phyloP scores from a whole-genome alignment of 2,888 invertebrate genomes.

The Amaurobius ferox region DNA sequence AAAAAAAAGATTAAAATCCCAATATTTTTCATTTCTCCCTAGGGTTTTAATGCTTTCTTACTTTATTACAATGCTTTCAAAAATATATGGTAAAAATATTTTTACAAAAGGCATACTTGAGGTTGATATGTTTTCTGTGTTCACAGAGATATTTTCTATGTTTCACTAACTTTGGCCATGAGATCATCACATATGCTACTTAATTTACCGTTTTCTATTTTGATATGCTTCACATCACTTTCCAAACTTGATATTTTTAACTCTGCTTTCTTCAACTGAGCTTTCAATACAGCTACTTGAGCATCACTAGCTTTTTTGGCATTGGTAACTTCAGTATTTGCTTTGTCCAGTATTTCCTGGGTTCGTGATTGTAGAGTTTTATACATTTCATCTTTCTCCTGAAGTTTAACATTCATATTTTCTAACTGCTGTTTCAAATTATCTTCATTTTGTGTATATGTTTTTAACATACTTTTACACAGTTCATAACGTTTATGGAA shows the following conservation, averaged over 20 bases:
- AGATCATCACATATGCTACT: slow-evolving; percentile 65
- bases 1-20: no score
- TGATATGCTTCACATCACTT: slow-evolving; percentile 90
- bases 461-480: slow-evolving; percentile 83
- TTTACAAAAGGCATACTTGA: no score
- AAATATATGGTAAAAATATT: no score
- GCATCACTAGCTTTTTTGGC: slow-evolving; percentile 83
- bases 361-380: slow-evolving; percentile 92
- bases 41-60: no score
- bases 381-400: slow-evolving; percentile 88
- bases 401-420: slow-evolving; percentile 85
- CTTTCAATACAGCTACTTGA: slow-evolving; percentile 89
- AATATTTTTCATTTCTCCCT: no score
- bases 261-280: slow-evolving; percentile 92
- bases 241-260: slow-evolving; percentile 89
- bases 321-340: slow-evolving; percentile 89
- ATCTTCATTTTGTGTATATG: slow-evolving; percentile 82
- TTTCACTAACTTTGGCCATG: slow-evolving; percentile 57
- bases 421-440: slow-evolving; percentile 80
- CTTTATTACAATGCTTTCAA: no score
- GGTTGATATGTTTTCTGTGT: no score
- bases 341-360: slow-evolving; percentile 90
- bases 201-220: slow-evolving; percentile 73
- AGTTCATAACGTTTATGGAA: slow-evolving; percentile 83
- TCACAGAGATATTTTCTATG: no score